A percentile compares a stretch with the other conserved stretches of the same genome.
These are phyloP conservation scores for Brienomyrus brachyistius DNA, from an alignment of 2,113 vertebrate species.

Conservation along the genomic window DNA sequence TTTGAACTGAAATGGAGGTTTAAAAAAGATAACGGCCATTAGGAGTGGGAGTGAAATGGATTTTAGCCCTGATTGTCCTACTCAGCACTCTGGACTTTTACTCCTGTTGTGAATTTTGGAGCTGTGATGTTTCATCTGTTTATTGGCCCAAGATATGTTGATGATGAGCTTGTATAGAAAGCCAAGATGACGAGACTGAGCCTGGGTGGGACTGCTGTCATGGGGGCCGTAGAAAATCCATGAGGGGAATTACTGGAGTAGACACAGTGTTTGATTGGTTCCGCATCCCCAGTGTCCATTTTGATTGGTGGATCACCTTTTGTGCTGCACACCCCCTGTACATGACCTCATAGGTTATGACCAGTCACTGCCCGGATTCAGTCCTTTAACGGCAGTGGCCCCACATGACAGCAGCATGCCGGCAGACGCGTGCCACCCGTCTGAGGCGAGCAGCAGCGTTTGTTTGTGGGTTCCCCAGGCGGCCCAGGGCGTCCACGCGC, in stretches of 20 bases:
- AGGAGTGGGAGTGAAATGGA: not conserved
- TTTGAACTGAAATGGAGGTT: not conserved
- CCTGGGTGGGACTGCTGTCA: not conserved
- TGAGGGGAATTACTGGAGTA: not conserved
- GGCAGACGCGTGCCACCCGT: not conserved
- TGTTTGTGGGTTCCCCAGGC: not conserved
- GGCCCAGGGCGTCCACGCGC: not conserved
- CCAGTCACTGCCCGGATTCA: not conserved
- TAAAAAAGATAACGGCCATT: not conserved
- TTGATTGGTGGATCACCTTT: not conserved
- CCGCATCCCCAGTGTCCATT: not conserved
- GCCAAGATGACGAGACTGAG: not conserved
- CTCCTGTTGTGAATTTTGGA: not conserved
- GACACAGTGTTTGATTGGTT: not conserved
- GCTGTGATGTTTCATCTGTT: not conserved
- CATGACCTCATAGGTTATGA: not conserved
- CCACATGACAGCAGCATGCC: not conserved
- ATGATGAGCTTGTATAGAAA: not conserved
- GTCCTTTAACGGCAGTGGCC: not conserved
- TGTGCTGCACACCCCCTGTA: not conserved
- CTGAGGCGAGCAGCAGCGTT: not conserved
- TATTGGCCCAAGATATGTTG: not conserved
- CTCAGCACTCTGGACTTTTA: slow-evolving; percentile 16
- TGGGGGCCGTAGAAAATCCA: not conserved
- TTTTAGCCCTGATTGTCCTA: not conserved